Base-by-base conservation (phyloP, 2,113 vertebrate genomes). In the Aegotheles bennettii region DNA sequence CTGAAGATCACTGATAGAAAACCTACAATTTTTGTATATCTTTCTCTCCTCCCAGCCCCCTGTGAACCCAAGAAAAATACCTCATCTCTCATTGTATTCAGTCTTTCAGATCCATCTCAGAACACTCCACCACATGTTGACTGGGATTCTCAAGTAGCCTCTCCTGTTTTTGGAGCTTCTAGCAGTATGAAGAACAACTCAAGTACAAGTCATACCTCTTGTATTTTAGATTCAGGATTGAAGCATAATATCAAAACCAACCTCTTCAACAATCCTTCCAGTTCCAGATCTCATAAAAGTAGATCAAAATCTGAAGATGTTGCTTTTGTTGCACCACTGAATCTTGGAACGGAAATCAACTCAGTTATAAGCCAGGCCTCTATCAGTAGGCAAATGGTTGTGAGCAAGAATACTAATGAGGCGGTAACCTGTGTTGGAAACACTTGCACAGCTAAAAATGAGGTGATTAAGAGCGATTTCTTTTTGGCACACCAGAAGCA, bases 151-250 rank as follows among this genome's bases (percentile, higher is more conserved):
- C 97, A 75, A 48, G 94, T 81, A 48, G 90, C 94, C 35, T 98
- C 98, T 89, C 98, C 98, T 86, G 97, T 98, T 67, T 98, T 98
- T 95, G 98, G 98, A 89, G 96, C 96, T 95, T 57, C 97, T 61
- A 93, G 94, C 75, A 95, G 43, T 63, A 0, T 96, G 87, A 98
- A 97, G 95, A 97, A 25, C 93, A 96, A 40, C 76, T 90, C 97
- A 83, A 98, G 95, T 59, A 94, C 96, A 76, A 97, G 91, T 96
- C 90, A 97, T 57, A 97, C 98, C 13, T 95, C 97, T 36, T 98
- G 98, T 81, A 90, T 98, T 61, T 96, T 98, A 91, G 96, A 98
- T 61, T 64, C 87, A 59, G 98, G 91, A 88, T 67, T 84, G 51
- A 98, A 97, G 84, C 87, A 16, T 73, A 93, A 85, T 84, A 50